A percentile compares a stretch with the other conserved stretches of the same genome.
phyloP scores from a whole-genome alignment of 1,140 invertebrate genomes.

The Drosophila ercepeae region DNA sequence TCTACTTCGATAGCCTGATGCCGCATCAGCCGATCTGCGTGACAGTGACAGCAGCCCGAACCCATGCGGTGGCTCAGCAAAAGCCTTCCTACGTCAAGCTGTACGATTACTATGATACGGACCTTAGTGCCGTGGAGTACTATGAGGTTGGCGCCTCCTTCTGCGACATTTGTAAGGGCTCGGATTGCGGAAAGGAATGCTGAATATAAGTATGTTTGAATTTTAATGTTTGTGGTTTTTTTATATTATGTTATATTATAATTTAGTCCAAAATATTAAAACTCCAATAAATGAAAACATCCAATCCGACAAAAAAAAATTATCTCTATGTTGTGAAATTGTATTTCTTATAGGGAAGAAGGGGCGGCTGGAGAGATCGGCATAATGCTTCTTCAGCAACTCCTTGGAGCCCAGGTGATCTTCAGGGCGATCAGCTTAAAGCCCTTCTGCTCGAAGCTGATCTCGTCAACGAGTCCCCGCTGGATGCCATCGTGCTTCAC shows the following conservation, averaged over 20 bases:
- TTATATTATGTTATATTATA: no score
- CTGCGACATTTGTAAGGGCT: conserved; percentile 90
- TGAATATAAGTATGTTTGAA: no score
- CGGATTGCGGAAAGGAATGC: conserved; percentile 85
- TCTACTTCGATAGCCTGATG: conserved; percentile 93
- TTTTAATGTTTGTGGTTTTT: no score
- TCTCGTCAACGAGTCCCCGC: conserved; percentile 96
- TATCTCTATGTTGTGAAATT: no score
- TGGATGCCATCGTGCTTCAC: conserved; percentile 99
- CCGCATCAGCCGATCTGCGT: conserved; percentile 89
- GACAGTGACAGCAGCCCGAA: conserved; percentile 91
- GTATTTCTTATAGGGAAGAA: no score
- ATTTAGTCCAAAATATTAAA: no score
- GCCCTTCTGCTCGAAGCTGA: conserved; percentile 98
- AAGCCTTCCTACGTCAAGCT: conserved; percentile 92
- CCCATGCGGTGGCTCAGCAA: conserved; percentile 92
- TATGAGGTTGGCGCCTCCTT: conserved; percentile 88
- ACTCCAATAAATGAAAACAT: no score
- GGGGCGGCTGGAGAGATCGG: conserved; percentile 92
- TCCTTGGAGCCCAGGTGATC: conserved; percentile 92
- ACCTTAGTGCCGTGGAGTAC: conserved; percentile 88
- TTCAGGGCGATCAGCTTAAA: conserved; percentile 99
- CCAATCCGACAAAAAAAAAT: no score
- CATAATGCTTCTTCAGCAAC: conserved; percentile 94
- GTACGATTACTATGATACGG: conserved; percentile 96